These are phyloP conservation scores for Dufourea novaeangliae DNA, from an alignment of 1,140 invertebrate genomes.

Conservation along the genomic window DNA sequence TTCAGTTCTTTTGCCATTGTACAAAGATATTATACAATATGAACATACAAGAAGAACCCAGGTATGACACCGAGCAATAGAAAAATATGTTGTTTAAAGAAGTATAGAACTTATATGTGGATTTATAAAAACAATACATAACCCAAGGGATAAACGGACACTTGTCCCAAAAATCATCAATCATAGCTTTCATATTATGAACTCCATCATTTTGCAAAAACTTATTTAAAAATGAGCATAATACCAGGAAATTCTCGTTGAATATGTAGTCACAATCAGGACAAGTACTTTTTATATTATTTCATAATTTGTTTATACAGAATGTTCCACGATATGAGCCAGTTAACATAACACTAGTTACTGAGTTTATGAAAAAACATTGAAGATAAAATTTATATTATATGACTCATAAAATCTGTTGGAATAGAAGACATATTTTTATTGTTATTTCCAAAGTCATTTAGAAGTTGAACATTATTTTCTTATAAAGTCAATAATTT, in stretches of 20 bases:
- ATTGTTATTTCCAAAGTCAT: too few species aligned
- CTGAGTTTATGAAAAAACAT: too few species aligned
- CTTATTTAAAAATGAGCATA: background rate
- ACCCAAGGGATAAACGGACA: background rate
- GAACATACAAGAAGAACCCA: background rate
- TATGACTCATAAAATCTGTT: too few species aligned
- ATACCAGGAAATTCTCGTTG: background rate
- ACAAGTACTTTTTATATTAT: background rate
- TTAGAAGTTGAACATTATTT: too few species aligned
- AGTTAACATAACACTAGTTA: too few species aligned
- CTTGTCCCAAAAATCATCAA: background rate
- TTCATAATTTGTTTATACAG: background rate
- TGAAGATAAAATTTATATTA: too few species aligned
- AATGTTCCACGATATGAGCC: background rate
- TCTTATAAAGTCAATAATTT: too few species aligned
- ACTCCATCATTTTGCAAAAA: background rate
- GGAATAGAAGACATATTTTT: too few species aligned
- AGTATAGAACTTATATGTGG: background rate
- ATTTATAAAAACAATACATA: background rate
- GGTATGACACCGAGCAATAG: background rate
- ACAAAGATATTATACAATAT: slow-evolving; percentile 15
- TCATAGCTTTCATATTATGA: background rate
- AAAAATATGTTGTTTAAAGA: background rate
- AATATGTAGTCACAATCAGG: background rate
- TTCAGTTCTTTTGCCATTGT: slow-evolving; percentile 45